These are phyloP conservation scores for Meiosimyza platycephala DNA, from an alignment of 2,888 invertebrate species.

Conservation along the genomic window DNA sequence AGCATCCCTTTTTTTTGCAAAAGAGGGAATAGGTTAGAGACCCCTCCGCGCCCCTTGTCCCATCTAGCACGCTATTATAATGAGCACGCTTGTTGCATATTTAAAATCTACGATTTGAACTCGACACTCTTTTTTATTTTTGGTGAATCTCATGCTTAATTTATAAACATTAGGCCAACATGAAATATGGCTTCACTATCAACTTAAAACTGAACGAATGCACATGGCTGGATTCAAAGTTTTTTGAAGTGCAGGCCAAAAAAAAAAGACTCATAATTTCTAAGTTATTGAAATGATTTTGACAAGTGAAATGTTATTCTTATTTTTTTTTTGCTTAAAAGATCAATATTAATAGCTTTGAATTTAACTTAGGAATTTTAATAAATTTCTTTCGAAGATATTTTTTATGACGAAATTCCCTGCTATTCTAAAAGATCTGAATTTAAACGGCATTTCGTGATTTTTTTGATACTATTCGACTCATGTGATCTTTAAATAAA, in stretches of 20 bases:
- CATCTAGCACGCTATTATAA: neutral
- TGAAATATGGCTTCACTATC: slow-evolving; percentile 39
- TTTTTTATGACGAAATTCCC: too few relatives aligned
- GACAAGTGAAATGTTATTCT: too few relatives aligned
- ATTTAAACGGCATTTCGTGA: too few relatives aligned
- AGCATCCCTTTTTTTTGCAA: neutral
- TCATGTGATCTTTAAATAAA: too few relatives aligned
- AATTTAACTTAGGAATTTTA: too few relatives aligned
- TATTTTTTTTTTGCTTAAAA: too few relatives aligned
- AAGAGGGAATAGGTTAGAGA: neutral
- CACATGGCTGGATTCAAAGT: neutral
- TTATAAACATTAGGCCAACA: slow-evolving; percentile 46
- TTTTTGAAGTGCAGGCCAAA: neutral
- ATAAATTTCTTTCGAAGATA: too few relatives aligned
- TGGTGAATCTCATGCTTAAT: slow-evolving; percentile 46
- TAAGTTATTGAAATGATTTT: too few relatives aligned
- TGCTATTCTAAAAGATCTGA: too few relatives aligned
- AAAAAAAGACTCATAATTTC: too few relatives aligned
- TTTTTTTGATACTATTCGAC: too few relatives aligned
- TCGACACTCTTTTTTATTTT: neutral
- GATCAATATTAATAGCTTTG: too few relatives aligned
- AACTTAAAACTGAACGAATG: slow-evolving; percentile 37
- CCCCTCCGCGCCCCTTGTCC: neutral
- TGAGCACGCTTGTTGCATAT: slow-evolving; percentile 27
- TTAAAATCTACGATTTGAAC: slow-evolving; percentile 26